A percentile compares a stretch with the other conserved stretches of the same genome.
Evolutionary conservation across 2,888 invertebrate genomes (phyloP).

Genomic region (Exocentrus adspersus): DNA sequence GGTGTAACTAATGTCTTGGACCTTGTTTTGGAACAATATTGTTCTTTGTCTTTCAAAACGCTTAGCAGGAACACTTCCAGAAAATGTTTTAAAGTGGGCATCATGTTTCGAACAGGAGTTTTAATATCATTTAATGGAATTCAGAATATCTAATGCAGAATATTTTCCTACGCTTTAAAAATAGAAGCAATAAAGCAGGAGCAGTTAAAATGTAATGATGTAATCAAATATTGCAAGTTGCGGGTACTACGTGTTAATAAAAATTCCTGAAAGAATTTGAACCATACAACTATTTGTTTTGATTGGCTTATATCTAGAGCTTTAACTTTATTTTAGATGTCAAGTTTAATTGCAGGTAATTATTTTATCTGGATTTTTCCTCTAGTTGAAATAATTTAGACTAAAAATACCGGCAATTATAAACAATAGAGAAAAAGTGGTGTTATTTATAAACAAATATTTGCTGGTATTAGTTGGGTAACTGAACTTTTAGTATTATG

Average conservation of each 20-base stretch:
- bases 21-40: no score
- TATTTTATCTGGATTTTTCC: background rate
- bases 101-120: no score
- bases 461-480: no score
- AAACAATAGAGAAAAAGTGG: background rate
- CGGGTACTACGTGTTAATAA: slow-evolving; percentile 23
- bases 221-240: slow-evolving; percentile 26
- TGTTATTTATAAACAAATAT: background rate
- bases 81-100: no score
- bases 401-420: background rate
- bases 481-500: no score
- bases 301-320: background rate
- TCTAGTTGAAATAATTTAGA: background rate
- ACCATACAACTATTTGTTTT: slow-evolving; percentile 2
- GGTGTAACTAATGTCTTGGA: no score
- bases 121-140: slow-evolving; percentile 28
- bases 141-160: slow-evolving; percentile 23
- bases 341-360: slow-evolving; percentile 16
- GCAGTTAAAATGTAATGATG: slow-evolving; percentile 18
- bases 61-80: no score
- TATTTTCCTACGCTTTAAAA: slow-evolving; percentile 26
- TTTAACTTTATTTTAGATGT: slow-evolving; percentile 10
- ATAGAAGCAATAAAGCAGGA: slow-evolving; percentile 19
- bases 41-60: no score
- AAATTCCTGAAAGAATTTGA: slow-evolving; percentile 20